phyloP scores from a whole-genome alignment of 1,140 invertebrate genomes.

The Triops longicaudatus region DNA sequence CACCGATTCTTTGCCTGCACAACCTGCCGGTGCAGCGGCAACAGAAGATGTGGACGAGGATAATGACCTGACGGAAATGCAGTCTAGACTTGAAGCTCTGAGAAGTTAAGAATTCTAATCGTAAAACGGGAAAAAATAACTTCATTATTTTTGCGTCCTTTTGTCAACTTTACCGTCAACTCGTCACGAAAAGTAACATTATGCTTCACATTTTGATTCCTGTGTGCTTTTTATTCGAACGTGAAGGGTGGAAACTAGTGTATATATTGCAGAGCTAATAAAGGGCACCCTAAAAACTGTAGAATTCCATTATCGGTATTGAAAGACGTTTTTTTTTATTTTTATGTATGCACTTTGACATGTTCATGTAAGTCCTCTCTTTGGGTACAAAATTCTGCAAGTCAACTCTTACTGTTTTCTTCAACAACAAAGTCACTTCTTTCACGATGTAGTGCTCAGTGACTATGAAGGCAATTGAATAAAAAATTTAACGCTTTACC shows the following conservation, averaged over 20 bases:
- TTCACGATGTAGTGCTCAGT: no score
- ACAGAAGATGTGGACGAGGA: slow-evolving; percentile 54
- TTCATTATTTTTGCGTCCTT: neutral
- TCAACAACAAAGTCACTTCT: no score
- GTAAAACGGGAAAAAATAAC: neutral
- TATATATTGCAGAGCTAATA: neutral
- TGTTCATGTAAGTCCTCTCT: no score
- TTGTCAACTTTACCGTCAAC: neutral
- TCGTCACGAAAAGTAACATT: neutral
- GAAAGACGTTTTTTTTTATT: no score
- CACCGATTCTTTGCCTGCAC: slow-evolving; percentile 45
- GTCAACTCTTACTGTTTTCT: no score
- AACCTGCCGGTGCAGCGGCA: slow-evolving; percentile 52
- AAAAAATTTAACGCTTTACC: no score
- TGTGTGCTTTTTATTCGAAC: neutral
- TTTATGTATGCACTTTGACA: no score
- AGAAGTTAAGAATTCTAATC: slow-evolving; percentile 52
- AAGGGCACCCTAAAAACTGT: neutral
- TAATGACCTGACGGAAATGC: slow-evolving; percentile 75
- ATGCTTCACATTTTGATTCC: neutral
- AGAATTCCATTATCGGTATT: no score
- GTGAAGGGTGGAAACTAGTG: neutral
- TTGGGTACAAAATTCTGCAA: no score
- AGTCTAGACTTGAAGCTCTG: slow-evolving; percentile 68
- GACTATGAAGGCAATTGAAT: no score